Percentiles rank a stretch among this genome's conserved stretches.
Conservation (phyloP, 2,113 vertebrate genomes). For the Caranx melampygus region DNA sequence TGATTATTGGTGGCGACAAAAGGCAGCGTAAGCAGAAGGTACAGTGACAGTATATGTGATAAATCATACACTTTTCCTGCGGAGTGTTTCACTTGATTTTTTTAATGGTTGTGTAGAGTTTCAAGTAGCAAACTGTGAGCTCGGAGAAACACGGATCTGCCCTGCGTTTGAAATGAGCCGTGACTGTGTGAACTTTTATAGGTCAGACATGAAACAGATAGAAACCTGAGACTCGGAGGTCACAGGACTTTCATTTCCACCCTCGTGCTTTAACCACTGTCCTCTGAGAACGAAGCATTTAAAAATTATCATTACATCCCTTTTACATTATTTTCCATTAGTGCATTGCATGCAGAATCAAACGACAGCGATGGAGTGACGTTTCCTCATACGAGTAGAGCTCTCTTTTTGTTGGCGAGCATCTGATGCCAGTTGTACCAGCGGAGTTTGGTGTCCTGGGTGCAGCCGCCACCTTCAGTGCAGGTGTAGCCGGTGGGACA, state of each 20-base stretch:
- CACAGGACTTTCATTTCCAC: slow-evolving; percentile 10
- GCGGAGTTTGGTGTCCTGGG: not conserved
- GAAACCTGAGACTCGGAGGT: not conserved
- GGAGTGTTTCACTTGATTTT: slow-evolving; percentile 22
- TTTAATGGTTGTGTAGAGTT: slow-evolving; percentile 8
- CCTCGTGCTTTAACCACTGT: not conserved
- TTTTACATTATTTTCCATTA: slow-evolving; percentile 12
- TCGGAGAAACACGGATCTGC: not conserved
- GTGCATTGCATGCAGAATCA: slow-evolving; percentile 1
- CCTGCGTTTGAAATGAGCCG: not conserved
- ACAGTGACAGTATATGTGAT: not conserved
- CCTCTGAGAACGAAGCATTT: slow-evolving; percentile 3
- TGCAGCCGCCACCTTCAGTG: slow-evolving; percentile 18
- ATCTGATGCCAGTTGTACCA: slow-evolving; percentile 67
- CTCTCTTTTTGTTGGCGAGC: slow-evolving; percentile 62
- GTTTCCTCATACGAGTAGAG: slow-evolving; percentile 46
- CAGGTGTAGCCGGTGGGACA: slow-evolving; percentile 71
- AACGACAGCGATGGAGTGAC: not conserved
- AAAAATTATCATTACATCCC: not conserved
- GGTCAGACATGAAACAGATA: not conserved
- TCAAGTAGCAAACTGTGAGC: slow-evolving; percentile 5
- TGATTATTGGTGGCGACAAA: not conserved
- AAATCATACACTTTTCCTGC: not conserved
- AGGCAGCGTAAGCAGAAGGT: slow-evolving; percentile 6
- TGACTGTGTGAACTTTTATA: not conserved